These are phyloP conservation scores for Syngnathus scovelli DNA, from an alignment of 2,113 vertebrate genomes.

Conservation along the genomic window DNA sequence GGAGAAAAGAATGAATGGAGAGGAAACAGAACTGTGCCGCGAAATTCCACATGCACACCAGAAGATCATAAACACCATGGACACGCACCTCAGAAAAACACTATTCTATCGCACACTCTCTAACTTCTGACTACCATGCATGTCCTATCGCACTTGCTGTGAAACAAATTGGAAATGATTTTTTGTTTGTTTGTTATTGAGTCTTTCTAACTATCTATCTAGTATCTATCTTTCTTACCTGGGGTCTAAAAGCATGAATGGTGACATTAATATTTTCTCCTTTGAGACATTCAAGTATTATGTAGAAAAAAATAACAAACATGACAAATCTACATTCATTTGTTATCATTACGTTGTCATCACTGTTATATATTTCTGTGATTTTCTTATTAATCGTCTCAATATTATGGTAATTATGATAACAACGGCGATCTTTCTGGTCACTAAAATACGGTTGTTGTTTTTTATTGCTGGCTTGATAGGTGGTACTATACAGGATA, in stretches of 20 bases:
- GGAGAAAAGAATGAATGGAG: conserved; percentile 38
- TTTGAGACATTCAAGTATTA: background rate
- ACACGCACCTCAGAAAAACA: conserved; percentile 22
- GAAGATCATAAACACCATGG: conserved; percentile 36
- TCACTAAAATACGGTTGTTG: too few species aligned
- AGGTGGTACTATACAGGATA: too few species aligned
- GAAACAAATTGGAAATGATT: background rate
- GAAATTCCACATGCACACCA: conserved; percentile 66
- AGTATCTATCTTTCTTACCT: background rate
- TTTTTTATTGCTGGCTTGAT: too few species aligned
- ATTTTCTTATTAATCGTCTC: too few species aligned
- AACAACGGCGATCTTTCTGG: too few species aligned
- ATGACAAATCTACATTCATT: too few species aligned
- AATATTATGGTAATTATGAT: too few species aligned
- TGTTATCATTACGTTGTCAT: too few species aligned
- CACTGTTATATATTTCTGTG: too few species aligned
- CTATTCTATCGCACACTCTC: conserved; percentile 19
- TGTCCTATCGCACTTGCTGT: background rate
- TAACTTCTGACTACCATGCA: conserved; percentile 13
- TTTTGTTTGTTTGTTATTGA: too few species aligned
- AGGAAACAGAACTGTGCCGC: conserved; percentile 48
- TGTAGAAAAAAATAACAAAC: too few species aligned
- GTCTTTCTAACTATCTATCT: too few species aligned
- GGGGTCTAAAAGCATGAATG: background rate
- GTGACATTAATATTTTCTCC: background rate